Evolutionary conservation across 2,797 vertebrate genomes (phyloP).

Genomic region (Enteromius argenteus): DNA sequence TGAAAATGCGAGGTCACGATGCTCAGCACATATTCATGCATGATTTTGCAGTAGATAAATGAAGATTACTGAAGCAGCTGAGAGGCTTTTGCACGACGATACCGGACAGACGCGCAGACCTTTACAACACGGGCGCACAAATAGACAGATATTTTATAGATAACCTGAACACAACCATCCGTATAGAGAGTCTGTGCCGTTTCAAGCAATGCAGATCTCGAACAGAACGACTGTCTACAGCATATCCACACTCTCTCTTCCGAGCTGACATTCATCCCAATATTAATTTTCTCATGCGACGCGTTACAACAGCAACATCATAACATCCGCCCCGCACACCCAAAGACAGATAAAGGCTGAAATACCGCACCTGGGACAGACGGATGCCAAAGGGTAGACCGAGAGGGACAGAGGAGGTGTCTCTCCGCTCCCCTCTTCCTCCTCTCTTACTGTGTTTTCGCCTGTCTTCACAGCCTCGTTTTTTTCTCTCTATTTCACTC

Average conservation of each 20-base stretch:
- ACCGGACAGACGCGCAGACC: conserved; percentile 48
- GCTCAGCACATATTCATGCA: conserved; percentile 26
- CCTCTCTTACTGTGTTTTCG: conserved; percentile 69
- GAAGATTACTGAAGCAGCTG: conserved; percentile 37
- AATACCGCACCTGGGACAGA: conserved; percentile 69
- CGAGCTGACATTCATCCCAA: conserved; percentile 47
- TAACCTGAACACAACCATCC: conserved; percentile 40
- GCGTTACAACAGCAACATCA: conserved; percentile 67
- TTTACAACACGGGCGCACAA: conserved; percentile 31
- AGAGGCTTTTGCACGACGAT: conserved; percentile 41
- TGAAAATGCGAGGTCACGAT: conserved; percentile 61
- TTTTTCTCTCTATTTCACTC: conserved; percentile 56
- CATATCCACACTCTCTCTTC: conserved; percentile 39
- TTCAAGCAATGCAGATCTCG: conserved; percentile 48
- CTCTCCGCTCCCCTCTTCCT: conserved; percentile 67
- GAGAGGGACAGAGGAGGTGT: conserved; percentile 74
- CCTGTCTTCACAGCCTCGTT: conserved; percentile 70
- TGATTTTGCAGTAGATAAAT: conserved; percentile 21
- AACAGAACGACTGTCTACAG: conserved; percentile 66
- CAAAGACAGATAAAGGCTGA: conserved; percentile 64
- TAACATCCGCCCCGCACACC: conserved; percentile 65
- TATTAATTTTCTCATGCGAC: conserved; percentile 71
- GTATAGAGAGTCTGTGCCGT: background rate
- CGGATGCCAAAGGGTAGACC: conserved; percentile 64
- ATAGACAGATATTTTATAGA: conserved; percentile 18